Percentiles rank a stretch among this genome's conserved stretches.
Evolutionary conservation across 2,113 vertebrate species (phyloP).

Genomic region (Microcebus lehilahytsara): DNA sequence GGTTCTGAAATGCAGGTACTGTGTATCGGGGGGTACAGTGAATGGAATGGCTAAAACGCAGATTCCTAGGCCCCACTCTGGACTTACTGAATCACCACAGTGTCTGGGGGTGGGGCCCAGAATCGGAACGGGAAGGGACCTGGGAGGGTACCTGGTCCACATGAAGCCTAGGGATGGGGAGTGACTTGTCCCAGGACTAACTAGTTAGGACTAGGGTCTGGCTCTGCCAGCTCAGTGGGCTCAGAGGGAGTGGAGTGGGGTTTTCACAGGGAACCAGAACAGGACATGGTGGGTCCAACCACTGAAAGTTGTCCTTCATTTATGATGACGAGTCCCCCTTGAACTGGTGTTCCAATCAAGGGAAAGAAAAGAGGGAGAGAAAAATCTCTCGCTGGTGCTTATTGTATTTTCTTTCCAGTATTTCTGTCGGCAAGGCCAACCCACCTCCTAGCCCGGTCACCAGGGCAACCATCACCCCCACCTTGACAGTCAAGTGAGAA

Average conservation of each 20-base stretch:
- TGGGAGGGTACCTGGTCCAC: background rate
- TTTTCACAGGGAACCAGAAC: background rate
- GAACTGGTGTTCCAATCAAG: background rate
- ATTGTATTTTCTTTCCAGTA: slow-evolving; percentile 45
- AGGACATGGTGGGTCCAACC: background rate
- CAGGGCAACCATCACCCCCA: slow-evolving; percentile 77
- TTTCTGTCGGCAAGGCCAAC: slow-evolving; percentile 61
- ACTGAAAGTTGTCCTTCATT: background rate
- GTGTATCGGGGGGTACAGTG: background rate
- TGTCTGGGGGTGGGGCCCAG: background rate
- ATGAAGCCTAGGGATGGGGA: background rate
- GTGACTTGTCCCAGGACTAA: background rate
- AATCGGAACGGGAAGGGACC: background rate
- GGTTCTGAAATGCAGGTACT: background rate
- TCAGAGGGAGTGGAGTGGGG: background rate
- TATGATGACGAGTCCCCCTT: background rate
- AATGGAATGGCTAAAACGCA: background rate
- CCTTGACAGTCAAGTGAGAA: slow-evolving; percentile 60
- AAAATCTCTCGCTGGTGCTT: background rate
- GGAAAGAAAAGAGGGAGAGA: background rate
- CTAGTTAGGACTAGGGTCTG: background rate
- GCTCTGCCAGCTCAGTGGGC: background rate
- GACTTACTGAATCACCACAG: background rate
- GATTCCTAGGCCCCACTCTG: background rate
- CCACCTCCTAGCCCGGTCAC: slow-evolving; percentile 71